A percentile compares a stretch with the other conserved stretches of the same genome.
phyloP scores from a whole-genome alignment of 2,113 vertebrate species.

The Syrmaticus mikado region DNA sequence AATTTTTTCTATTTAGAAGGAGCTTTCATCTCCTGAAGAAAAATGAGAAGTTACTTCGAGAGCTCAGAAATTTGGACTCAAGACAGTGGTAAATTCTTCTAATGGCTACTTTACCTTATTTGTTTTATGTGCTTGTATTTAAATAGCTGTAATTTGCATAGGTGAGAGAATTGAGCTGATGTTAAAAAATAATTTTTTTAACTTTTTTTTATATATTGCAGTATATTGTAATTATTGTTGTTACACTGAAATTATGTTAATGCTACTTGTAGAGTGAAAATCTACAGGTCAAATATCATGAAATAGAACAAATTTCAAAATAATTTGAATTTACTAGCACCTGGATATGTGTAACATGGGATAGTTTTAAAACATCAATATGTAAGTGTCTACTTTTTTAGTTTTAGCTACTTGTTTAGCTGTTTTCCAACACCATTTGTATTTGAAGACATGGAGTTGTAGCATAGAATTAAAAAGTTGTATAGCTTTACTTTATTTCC shows the following conservation, averaged over 20 bases:
- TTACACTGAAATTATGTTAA: not conserved
- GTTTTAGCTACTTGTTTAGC: not conserved
- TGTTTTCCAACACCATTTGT: not conserved
- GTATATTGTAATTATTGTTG: not conserved
- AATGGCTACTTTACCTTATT: not conserved
- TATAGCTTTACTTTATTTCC: not conserved
- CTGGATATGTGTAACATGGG: not conserved
- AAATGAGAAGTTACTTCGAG: constrained; percentile 97
- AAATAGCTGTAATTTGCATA: not conserved
- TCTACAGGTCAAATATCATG: not conserved
- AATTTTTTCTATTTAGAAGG: constrained; percentile 83
- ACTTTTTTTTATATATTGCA: constrained; percentile 6
- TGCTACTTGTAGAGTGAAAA: not conserved
- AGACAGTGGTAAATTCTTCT: constrained; percentile 90
- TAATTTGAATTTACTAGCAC: not conserved
- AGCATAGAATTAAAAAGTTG: not conserved
- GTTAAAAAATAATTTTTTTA: not conserved
- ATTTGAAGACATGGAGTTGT: not conserved
- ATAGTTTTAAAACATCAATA: not conserved
- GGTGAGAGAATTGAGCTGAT: not conserved
- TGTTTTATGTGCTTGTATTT: constrained; percentile 17
- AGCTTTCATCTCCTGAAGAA: constrained; percentile 98
- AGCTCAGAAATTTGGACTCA: constrained; percentile 97
- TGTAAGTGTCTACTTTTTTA: not conserved
- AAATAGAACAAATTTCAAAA: not conserved